These are phyloP conservation scores for Oreochromis mossambicus DNA, from an alignment of 2,797 vertebrate genomes.

Conservation along the genomic window DNA sequence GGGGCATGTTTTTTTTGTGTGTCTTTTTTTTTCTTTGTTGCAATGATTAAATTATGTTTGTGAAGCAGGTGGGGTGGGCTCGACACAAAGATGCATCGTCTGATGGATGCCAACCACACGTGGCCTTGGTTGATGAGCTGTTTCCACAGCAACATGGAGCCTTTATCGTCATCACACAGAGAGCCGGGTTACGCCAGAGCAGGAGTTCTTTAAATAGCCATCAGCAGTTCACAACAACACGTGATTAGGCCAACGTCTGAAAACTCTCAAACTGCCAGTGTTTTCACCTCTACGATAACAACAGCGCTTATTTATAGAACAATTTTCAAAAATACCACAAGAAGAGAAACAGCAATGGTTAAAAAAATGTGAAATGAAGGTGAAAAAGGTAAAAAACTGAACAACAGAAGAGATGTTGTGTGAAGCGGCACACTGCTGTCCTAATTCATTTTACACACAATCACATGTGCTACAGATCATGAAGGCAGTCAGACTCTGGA, in stretches of 20 bases:
- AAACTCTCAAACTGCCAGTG: background rate
- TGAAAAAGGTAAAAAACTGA: background rate
- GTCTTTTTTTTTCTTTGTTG: background rate
- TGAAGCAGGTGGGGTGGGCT: slow-evolving; percentile 1
- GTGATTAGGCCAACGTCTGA: background rate
- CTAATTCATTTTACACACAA: background rate
- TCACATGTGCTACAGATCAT: background rate
- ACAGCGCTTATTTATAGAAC: background rate
- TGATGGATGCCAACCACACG: slow-evolving; percentile 25
- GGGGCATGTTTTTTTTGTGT: background rate
- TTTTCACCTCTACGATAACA: background rate
- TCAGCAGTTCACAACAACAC: background rate
- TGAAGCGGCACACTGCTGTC: background rate
- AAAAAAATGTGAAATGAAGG: background rate
- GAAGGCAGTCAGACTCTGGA: background rate
- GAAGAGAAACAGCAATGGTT: background rate
- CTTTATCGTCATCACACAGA: slow-evolving; percentile 28
- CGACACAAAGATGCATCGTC: background rate
- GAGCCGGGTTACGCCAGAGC: slow-evolving; percentile 17
- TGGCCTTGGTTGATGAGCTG: slow-evolving; percentile 56
- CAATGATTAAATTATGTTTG: slow-evolving; percentile 10
- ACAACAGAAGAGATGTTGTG: background rate
- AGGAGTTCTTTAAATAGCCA: slow-evolving; percentile 46
- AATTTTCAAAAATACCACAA: background rate
- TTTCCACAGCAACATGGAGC: slow-evolving; percentile 55